phyloP scores from a whole-genome alignment of 2,888 invertebrate genomes.

The Hypsopygia costalis region DNA sequence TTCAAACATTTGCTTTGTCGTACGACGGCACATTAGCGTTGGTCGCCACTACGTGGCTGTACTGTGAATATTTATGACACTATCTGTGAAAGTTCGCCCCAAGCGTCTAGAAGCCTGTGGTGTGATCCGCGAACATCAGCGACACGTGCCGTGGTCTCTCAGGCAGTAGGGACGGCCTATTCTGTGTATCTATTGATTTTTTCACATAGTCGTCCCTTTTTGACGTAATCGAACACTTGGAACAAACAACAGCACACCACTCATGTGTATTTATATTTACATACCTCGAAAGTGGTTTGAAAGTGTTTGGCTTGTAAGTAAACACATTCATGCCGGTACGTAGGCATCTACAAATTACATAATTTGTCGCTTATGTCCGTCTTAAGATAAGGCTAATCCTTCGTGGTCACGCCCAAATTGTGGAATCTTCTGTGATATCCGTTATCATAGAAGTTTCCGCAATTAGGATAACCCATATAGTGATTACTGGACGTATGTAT shows the following conservation, averaged over 20 bases:
- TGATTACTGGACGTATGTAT: too few relatives aligned
- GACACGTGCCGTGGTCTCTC: conserved; percentile 14
- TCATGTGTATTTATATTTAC: conserved; percentile 22
- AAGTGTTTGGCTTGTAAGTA: conserved; percentile 36
- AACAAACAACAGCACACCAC: neutral
- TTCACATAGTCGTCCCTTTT: conserved; percentile 11
- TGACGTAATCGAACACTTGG: conserved; percentile 8
- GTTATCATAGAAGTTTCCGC: too few relatives aligned
- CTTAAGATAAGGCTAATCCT: too few relatives aligned
- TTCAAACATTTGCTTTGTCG: conserved; percentile 42
- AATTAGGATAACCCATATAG: too few relatives aligned
- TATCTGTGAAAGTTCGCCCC: conserved; percentile 51
- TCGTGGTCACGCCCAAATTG: too few relatives aligned
- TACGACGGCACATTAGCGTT: conserved; percentile 22
- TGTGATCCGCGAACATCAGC: too few relatives aligned
- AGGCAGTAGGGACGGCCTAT: conserved; percentile 23
- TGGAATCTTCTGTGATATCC: too few relatives aligned
- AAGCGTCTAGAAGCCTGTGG: conserved; percentile 19
- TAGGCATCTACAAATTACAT: neutral
- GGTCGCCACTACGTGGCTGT: conserved; percentile 20
- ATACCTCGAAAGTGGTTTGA: conserved; percentile 38
- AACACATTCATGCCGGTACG: neutral
- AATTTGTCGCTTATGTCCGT: neutral
- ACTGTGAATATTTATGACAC: conserved; percentile 50
- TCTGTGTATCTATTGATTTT: conserved; percentile 15